Percentiles rank a stretch among this genome's conserved stretches.
Evolutionary conservation across 2,113 vertebrate species (phyloP).

Genomic region (Stictonetta naevosa): DNA sequence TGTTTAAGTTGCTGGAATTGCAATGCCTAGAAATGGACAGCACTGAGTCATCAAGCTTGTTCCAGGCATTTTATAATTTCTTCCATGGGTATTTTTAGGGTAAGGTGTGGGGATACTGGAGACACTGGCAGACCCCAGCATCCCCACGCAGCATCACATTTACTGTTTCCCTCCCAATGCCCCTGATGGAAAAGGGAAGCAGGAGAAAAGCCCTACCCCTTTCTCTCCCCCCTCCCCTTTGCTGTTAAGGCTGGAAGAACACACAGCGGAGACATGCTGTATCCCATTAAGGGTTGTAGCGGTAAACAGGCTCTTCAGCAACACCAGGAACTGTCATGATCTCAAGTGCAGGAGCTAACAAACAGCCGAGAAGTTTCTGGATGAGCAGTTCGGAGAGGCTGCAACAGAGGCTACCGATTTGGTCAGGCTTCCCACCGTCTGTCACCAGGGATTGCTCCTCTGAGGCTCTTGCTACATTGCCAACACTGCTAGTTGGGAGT

Average conservation of each 20-base stretch:
- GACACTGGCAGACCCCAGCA: neutral
- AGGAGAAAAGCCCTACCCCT: neutral
- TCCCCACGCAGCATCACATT: neutral
- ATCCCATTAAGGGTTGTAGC: slow-evolving; percentile 10
- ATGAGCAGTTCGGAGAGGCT: slow-evolving; percentile 24
- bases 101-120: neutral
- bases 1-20: neutral
- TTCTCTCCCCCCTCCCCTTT: neutral
- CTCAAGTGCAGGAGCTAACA: slow-evolving; percentile 11
- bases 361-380: slow-evolving; percentile 43
- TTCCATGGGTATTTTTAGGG: neutral
- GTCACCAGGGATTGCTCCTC: neutral
- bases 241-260: neutral
- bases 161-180: neutral
- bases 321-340: slow-evolving; percentile 42
- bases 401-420: neutral
- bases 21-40: neutral
- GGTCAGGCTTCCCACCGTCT: neutral
- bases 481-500: neutral
- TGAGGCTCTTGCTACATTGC: neutral
- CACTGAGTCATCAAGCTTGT: neutral
- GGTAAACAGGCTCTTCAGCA: slow-evolving; percentile 47
- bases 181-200: neutral
- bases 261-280: slow-evolving; percentile 17
- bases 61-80: neutral